phyloP scores from a whole-genome alignment of 2,113 vertebrate genomes.

The Stomatorhinus ivindoensis region DNA sequence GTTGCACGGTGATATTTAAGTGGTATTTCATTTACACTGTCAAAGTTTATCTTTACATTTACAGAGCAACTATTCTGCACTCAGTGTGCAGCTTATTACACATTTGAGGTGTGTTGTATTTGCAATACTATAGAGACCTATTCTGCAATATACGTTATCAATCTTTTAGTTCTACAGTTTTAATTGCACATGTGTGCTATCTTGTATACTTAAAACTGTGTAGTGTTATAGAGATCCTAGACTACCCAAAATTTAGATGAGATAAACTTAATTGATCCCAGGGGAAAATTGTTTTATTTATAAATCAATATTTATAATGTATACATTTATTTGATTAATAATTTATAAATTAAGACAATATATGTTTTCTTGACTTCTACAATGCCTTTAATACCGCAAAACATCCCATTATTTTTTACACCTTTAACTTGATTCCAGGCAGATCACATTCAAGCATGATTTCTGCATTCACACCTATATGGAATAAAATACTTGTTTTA shows the following conservation, averaged over 20 bases:
- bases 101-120: neutral
- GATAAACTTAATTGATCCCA: neutral
- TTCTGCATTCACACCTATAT: neutral
- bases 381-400: neutral
- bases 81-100: neutral
- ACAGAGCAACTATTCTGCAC: neutral
- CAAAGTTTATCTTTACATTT: neutral
- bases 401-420: neutral
- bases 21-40: neutral
- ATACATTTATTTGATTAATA: neutral
- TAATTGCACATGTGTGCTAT: neutral
- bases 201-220: neutral
- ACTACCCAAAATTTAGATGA: neutral
- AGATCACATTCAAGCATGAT: neutral
- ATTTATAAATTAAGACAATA: neutral
- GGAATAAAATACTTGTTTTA: neutral
- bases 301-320: neutral
- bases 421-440: neutral
- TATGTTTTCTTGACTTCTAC: neutral
- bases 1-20: neutral
- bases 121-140: neutral
- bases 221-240: neutral
- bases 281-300: neutral
- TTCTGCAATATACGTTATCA: neutral
- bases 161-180: neutral